Percentiles rank a stretch among this genome's conserved stretches.
These are phyloP conservation scores for Progne subis DNA, from an alignment of 2,113 vertebrate species.

Conservation along the genomic window DNA sequence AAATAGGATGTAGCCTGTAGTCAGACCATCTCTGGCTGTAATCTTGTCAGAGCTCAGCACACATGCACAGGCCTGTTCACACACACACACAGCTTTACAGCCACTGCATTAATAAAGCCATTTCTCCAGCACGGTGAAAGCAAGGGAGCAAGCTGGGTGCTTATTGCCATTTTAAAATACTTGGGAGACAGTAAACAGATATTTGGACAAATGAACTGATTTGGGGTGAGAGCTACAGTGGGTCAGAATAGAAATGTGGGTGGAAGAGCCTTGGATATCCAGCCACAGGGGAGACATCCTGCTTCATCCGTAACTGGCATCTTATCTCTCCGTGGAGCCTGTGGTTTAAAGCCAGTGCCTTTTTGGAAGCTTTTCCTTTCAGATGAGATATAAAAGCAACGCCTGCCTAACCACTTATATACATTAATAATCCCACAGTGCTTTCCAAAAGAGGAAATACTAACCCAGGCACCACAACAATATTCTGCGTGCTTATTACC, in stretches of 20 bases:
- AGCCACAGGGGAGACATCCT: not conserved
- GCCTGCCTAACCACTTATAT: constrained; percentile 30
- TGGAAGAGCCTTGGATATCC: not conserved
- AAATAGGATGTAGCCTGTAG: constrained; percentile 48
- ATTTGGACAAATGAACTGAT: not conserved
- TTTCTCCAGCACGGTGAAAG: not conserved
- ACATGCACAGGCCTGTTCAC: constrained; percentile 28
- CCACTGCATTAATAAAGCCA: not conserved
- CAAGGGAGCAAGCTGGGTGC: not conserved
- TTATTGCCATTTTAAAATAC: not conserved
- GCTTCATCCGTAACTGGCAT: not conserved
- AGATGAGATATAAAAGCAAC: not conserved
- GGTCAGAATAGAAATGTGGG: not conserved
- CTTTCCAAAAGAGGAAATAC: constrained; percentile 32
- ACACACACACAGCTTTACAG: not conserved
- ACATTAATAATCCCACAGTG: not conserved
- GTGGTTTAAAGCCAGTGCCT: not conserved
- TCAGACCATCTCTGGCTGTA: constrained; percentile 33
- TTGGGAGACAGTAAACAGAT: not conserved
- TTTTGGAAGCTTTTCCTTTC: constrained; percentile 27
- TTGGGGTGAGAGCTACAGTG: not conserved
- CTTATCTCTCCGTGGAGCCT: not conserved
- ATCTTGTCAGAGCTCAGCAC: constrained; percentile 39
- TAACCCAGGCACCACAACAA: not conserved
- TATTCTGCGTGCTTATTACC: not conserved